Conservation (phyloP, 2,797 vertebrate genomes). For the Bufotes viridis region DNA sequence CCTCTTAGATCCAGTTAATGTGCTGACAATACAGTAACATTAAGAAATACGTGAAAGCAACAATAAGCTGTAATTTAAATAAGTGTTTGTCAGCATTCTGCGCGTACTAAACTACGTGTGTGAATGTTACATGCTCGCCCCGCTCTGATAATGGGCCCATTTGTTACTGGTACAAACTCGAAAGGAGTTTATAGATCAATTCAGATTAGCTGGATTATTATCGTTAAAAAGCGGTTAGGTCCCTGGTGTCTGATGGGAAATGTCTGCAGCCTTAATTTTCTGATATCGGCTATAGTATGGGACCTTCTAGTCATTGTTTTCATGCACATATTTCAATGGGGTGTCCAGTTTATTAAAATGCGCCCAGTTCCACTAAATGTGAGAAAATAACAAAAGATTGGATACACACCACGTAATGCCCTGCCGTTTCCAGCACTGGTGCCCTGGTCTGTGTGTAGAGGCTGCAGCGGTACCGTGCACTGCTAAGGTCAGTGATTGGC, state of each 20-base stretch:
- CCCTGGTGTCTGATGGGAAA: background rate
- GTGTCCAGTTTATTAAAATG: no score
- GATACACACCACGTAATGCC: no score
- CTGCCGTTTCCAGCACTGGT: no score
- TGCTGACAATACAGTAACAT: slow-evolving; percentile 42
- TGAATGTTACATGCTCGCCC: slow-evolving; percentile 27
- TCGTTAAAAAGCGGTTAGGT: background rate
- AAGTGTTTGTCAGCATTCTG: slow-evolving; percentile 61
- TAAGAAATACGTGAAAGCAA: slow-evolving; percentile 27
- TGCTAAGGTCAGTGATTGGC: no score
- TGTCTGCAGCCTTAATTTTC: no score
- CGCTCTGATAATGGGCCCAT: slow-evolving; percentile 19
- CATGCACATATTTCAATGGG: no score
- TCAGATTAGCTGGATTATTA: background rate
- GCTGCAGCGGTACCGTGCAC: no score
- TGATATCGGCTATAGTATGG: no score
- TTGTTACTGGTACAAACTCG: slow-evolving; percentile 12
- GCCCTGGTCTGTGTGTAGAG: no score
- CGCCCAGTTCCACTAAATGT: no score
- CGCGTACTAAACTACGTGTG: slow-evolving; percentile 48
- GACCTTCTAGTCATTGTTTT: no score
- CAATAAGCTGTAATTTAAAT: slow-evolving; percentile 40
- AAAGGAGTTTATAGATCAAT: background rate
- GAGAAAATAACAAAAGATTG: no score
- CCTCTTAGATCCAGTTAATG: background rate